Evolutionary conservation across 2,888 invertebrate species (phyloP).

Genomic region (Pocota personata): DNA sequence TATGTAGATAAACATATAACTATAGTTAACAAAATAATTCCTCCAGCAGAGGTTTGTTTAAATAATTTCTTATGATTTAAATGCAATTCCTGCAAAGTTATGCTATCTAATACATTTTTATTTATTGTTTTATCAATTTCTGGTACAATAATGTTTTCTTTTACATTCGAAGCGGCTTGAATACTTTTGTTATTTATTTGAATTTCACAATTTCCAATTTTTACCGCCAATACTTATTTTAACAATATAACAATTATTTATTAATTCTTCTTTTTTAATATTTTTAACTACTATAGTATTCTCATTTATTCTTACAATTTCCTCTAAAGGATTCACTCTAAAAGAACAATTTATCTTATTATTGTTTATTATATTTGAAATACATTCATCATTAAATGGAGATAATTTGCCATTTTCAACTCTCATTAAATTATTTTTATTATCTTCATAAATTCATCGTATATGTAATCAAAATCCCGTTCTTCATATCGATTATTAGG

Average conservation of each 20-base stretch:
- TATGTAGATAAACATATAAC: not conserved
- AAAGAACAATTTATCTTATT: not conserved
- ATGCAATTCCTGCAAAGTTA: conserved; percentile 1
- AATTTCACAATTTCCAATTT: too few relatives aligned
- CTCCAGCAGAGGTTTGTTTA: too few relatives aligned
- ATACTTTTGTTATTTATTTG: not conserved
- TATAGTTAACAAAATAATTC: not conserved
- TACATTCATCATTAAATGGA: too few relatives aligned
- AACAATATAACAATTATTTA: too few relatives aligned
- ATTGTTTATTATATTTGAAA: too few relatives aligned
- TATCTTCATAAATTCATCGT: not conserved
- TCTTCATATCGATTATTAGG: conserved; percentile 11
- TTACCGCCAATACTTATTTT: not conserved
- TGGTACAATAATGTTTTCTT: not conserved
- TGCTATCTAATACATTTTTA: conserved; percentile 7
- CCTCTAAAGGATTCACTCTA: not conserved
- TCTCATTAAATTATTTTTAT: not conserved
- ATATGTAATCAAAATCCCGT: conserved; percentile 8
- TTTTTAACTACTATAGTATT: not conserved
- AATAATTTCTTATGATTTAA: not conserved
- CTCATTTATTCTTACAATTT: conserved; percentile 9
- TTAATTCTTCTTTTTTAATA: conserved; percentile 1
- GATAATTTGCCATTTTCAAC: too few relatives aligned
- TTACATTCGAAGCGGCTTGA: not conserved
- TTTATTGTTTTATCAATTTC: too few relatives aligned